Evolutionary conservation across 2,797 vertebrate genomes (phyloP), one percentile per base, ranked within the genome.

Genomic region (Rhodeus uyekii): DNA sequence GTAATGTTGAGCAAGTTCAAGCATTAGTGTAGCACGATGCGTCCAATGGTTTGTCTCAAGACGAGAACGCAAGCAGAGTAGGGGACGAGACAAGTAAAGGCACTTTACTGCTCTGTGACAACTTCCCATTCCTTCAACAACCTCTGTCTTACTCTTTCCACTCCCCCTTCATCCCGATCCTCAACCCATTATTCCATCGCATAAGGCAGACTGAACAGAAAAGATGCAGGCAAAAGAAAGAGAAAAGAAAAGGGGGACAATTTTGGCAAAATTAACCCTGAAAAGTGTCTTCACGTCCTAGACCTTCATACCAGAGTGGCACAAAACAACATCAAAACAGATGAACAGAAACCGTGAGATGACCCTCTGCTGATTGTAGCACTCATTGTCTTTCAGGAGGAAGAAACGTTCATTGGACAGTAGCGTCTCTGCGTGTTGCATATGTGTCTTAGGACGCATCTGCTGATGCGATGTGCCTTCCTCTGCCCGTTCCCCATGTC

Each of bases 191-290:
- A 12, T 64, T 60, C 46, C 24, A 53, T 74, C 48, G 50, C 42
- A 32, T 94, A 95, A 95, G 92, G 95, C 92, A 94, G 90, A 94
- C 91, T 88, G 74, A 88, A 90, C 86, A 87, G 91, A 91, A 88
- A 89, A 89, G 91, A 89, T 83, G 83, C 89, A 85, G 83, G 89
- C 87, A 86, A 92, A 85, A 64, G 3, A 61, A 82, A 82, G 80
- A 84, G 90, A 87, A 85, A 65, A 86, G 87, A 86, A 74, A 86
- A 87, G 77, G 68, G 22, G 22, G 36, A 78, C 83, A 86, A 63
- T 63, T 87, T 67, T 87, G 77, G 83, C 87, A 90, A 89, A 84
- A 78, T 27, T 88, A 91, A 91, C 84, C 82, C 90, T 88, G 89
- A 93, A 82, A 74, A 74, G 60, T 63, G 69, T 63, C 73, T 63